Conservation (phyloP, 2,888 invertebrate genomes). For the Calliopum simillimum region DNA sequence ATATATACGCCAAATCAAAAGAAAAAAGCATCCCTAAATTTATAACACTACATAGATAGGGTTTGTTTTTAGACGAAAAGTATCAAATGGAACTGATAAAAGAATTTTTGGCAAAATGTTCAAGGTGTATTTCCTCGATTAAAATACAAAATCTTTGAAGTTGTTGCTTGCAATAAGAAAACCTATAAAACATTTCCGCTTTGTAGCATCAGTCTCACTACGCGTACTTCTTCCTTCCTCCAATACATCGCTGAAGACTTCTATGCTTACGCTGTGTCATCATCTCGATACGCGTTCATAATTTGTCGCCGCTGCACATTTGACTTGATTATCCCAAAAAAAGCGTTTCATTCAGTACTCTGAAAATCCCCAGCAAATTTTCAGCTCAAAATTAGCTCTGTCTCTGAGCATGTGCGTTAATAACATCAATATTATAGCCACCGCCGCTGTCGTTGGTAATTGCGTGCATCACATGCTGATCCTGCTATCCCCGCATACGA, state of each 20-base stretch:
- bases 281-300: conserved; percentile 14
- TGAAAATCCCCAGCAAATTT: neutral
- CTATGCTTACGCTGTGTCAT: neutral
- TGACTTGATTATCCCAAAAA: conserved; percentile 1
- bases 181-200: conserved; percentile 4
- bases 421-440: neutral
- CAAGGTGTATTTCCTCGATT: no score
- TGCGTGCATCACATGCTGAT: neutral
- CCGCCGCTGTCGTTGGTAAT: neutral
- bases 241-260: neutral
- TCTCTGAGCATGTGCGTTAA: conserved; percentile 2
- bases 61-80: no score
- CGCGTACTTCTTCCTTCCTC: neutral
- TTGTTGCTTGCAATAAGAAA: neutral
- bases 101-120: no score
- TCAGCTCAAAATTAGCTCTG: neutral
- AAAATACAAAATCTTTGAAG: no score
- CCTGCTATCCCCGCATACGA: neutral
- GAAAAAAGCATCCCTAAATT: no score
- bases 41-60: no score
- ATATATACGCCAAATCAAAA: no score
- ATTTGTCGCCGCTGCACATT: conserved; percentile 5
- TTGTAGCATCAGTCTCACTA: neutral
- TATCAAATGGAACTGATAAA: no score
- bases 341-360: neutral